Evolutionary conservation across 2,797 vertebrate genomes (phyloP).

Genomic region (Champsocephalus gunnari): DNA sequence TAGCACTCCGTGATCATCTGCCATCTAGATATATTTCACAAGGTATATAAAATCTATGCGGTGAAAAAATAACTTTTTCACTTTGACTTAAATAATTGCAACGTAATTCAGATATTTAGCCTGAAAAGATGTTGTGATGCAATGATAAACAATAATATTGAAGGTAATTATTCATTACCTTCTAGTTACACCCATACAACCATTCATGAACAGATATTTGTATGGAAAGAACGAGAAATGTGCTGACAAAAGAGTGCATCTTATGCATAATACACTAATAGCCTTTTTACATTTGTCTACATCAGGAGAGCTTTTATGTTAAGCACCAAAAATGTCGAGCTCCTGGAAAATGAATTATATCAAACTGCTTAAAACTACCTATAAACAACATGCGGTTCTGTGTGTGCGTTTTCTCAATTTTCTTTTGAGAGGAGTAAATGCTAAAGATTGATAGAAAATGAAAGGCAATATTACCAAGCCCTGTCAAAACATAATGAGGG

Average conservation of each 20-base stretch:
- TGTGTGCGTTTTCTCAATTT: neutral
- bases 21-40: neutral
- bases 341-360: constrained; percentile 11
- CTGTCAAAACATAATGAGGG: constrained; percentile 10
- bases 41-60: constrained; percentile 10
- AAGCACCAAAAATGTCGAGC: neutral
- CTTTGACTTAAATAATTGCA: neutral
- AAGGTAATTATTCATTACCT: constrained; percentile 9
- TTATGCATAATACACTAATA: constrained; percentile 6
- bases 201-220: constrained; percentile 9
- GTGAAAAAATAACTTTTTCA: neutral
- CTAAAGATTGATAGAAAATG: neutral
- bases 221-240: constrained; percentile 27
- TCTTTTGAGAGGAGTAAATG: neutral
- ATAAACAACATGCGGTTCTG: constrained; percentile 1
- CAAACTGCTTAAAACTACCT: neutral
- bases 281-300: constrained; percentile 2
- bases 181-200: constrained; percentile 4
- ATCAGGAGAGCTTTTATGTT: constrained; percentile 7
- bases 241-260: neutral
- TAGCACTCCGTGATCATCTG: constrained; percentile 24
- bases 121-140: constrained; percentile 11
- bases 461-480: neutral
- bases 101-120: too few relatives aligned
- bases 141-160: neutral